Base-by-base conservation (phyloP, 2,888 invertebrate genomes). In the Frankliniella intonsa region DNA sequence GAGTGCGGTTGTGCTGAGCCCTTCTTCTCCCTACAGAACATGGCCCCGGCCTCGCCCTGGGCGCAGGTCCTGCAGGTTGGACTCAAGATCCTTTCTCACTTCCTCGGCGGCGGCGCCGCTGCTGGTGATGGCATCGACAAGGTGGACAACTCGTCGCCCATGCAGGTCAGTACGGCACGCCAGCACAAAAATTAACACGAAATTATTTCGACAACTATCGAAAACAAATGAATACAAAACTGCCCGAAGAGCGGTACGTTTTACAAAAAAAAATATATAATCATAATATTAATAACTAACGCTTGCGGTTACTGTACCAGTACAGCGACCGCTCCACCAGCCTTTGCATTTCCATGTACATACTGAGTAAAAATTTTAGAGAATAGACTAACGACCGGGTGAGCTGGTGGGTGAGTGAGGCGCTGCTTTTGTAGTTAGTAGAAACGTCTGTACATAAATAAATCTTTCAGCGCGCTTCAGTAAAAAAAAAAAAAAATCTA, bases 71-170 rank as follows among this genome's bases (percentile, higher is more conserved):
- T 97, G 81, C 93, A 95, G 11, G 93, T 96, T 87, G 96, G 96
- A 81, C 90, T 96, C 82, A 94, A 95, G 88, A 94, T 97, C 86
- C 90, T 97, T 84, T 94, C 95, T 50, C 94, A 95, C 65, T 90
- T 96, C 85, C 90, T 97, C 83, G 95, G 95, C 81, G 94, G 94
- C 83, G 92, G 89, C 81, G 90, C 91, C 86, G 95, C 95, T 87
- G 95, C 95, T 83, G 95, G 96, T 88, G 96, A 97, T 88, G 96
- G 96, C 89, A 95, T 96, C 83, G 96, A 96, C 89, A 95, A 95
- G 87, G 88, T 88, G 81, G 94, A 94, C 86, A 93, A 93, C 84
- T 86, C 87, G 25, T 93, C 94, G 25, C 95, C 96, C 83, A 94
- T 96, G 94, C 96, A 95, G 94, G 96, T 96, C 92, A 87, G 86